Evolutionary conservation across 2,113 vertebrate species (phyloP), one percentile per base, ranked within the genome.

Genomic region (Vombatus ursinus): DNA sequence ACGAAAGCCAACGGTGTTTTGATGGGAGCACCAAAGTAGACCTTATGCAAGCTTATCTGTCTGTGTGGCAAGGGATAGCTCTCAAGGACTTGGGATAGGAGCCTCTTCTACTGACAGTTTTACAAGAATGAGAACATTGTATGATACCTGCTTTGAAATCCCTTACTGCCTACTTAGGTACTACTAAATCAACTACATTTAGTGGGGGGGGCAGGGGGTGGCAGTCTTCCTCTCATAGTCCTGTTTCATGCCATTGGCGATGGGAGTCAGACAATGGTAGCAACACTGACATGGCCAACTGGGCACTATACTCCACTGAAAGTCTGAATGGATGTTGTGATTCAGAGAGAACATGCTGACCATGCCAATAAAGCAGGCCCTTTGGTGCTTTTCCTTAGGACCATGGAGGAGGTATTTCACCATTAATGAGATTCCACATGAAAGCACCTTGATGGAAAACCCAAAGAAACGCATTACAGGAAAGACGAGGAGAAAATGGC

Each of bases 1-100:
- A 47, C 49, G 94, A 97, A 97, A 97, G 93, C 90, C 28, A 8
- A 1, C 0, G 7, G 26, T 93, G 24, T 92, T 95, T 95, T 91
- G 24, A 47, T 2, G 28, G 31, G 53, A 94, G 28, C n/a, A 44
- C 89, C 84, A 11, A n/a, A 3, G 57, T 93, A 90, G 23, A 97
- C 37, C 48, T 89, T 54, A 25, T 91, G 91, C 52, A 0, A 24
- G 47, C 31, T 50, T 91, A 68, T 89, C 24, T 92, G 94, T 25
- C 89, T 49, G 2, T 26, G n/a, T 5, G 49, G 54, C 16, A 0
- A 84, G 19, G 68, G 26, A 28, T 8, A 51, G 10, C 5, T 49
- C 44, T 47, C 37, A 16, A 77, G 52, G 49, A 52, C 19, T 49
- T 24, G 91, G 47, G 50, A 5, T 7, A 9, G 54, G 92, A 68